Evolutionary conservation across 2,888 invertebrate species (phyloP), one percentile per base, ranked within the genome.

Genomic region (Amphipyra berbera): DNA sequence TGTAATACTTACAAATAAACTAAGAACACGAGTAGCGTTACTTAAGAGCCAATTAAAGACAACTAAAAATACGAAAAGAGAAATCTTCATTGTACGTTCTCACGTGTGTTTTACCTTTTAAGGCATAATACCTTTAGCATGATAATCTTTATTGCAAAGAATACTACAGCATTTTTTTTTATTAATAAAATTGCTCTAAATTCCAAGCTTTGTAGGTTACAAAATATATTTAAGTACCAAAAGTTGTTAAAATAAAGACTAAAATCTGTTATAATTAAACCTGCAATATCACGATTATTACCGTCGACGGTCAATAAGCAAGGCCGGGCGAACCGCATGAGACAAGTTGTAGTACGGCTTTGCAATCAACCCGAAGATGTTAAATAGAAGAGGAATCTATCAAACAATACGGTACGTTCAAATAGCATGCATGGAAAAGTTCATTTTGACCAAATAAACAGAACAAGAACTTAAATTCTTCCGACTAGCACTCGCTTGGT

Each of bases 161-260:
- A 50, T 13, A 68, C 48, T 48, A 73, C 27, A 3, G 30, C 13
- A 33, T 38, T 40, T n/a, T 50, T 50, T 6, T 21, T 47, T 35
- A 49, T 54, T 21, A 5, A 40, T 42, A 55, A 49, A 53, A 66
- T 57, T 33, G 46, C 15, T 13, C 57, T 47, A 68, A 54, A 40
- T 1, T 44, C 46, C 42, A 57, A 73, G 55, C 73, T 69, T 50
- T 49, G 6, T 53, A 50, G 42, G 46, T 61, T 61, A 69, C 49
- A 47, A 33, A 55, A 37, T 27, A 13, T 53, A 44, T 27, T 7
- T 7, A 53, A n/a, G n/a, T n/a, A 15, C 10, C 52, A 40, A 14
- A 57, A 44, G 8, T 72, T 44, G 12, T 46, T 68, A 68, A n/a
- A 12, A 37, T 42, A 47, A 10, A 30, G 14, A 50, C n/a, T 46